Evolutionary conservation across 2,113 vertebrate genomes (phyloP), one percentile per base, ranked within the genome.

Genomic region (Vimba vimba): DNA sequence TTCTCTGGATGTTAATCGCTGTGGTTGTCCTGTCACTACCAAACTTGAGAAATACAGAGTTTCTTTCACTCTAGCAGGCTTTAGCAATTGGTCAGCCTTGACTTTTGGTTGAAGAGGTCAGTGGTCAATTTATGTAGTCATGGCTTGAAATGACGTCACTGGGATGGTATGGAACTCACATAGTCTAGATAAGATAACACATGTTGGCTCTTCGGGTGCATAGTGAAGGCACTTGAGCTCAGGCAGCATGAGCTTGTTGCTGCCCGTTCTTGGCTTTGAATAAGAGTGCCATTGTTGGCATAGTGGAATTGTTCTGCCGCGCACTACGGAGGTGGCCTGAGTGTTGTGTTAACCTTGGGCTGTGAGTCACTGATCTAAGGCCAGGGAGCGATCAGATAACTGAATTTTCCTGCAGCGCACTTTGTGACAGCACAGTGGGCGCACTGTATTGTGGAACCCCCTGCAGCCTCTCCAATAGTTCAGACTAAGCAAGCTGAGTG

Each of bases 341-440:
- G 76, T 50, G 64, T 12, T 79, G 69, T 62, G 33, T 81, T 86
- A 83, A 81, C 85, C 87, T 78, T 84, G 36, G 33, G 76, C 66
- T 79, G 33, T 73, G 62, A 33, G 81, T 80, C 60, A 59, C 62
- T 62, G 73, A 83, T 84, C n/a, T 15, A 10, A 75, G 74, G 27
- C 74, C 55, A 82, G 62, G 50, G 68, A 57, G 84, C 50, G 25
- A 76, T 84, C 76, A 68, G 59, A 85, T 87, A 79, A 83, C 79
- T 59, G 69, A 88, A 85, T 36, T 66, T 55, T 69, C 79, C 62
- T 8, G 68, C 76, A 30, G 45, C 11, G 4, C 19, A 11, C 74
- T 86, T 64, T 85, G 74, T 82, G 79, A 43, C 45, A 1, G 74
- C 75, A 87, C 85, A 79, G 86, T 73, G 73, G 74, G 78, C 50